These are phyloP conservation scores for Eulithis testata DNA, from an alignment of 2,888 invertebrate genomes.

Conservation along the genomic window DNA sequence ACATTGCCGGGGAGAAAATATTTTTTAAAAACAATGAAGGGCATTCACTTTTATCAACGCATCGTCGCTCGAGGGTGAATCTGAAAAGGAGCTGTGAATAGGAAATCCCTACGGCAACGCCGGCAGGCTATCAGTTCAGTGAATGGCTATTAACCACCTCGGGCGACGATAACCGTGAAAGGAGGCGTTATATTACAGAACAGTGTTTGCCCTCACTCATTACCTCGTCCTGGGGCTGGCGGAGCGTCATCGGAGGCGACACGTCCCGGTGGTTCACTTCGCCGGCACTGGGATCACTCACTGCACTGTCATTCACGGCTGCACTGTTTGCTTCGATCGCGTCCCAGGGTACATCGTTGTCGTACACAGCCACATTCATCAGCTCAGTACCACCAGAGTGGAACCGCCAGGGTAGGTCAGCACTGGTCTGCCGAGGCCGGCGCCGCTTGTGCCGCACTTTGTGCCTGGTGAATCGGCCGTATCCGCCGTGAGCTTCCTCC, in stretches of 20 bases:
- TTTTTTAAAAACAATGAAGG: constrained; percentile 78
- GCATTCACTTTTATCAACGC: constrained; percentile 80
- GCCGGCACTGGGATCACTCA: constrained; percentile 75
- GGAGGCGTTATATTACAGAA: constrained; percentile 58
- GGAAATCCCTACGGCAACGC: constrained; percentile 65
- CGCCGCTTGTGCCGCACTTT: constrained; percentile 79
- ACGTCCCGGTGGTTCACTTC: constrained; percentile 68
- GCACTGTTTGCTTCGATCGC: constrained; percentile 67
- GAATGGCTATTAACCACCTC: constrained; percentile 80
- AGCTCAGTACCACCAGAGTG: constrained; percentile 80
- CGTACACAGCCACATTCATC: constrained; percentile 81
- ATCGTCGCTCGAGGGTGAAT: constrained; percentile 71
- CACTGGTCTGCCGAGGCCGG: constrained; percentile 69
- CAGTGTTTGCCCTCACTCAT: constrained; percentile 69
- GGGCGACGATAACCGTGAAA: constrained; percentile 80
- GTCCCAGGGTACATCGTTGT: constrained; percentile 82
- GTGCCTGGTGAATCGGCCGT: constrained; percentile 72
- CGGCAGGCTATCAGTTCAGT: constrained; percentile 72
- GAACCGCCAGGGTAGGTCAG: constrained; percentile 81
- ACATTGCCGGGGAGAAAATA: constrained; percentile 69
- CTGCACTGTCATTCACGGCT: constrained; percentile 71
- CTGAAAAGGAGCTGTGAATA: constrained; percentile 73
- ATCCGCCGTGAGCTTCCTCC: constrained; percentile 68
- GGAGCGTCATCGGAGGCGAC: constrained; percentile 74
- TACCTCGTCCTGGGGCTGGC: constrained; percentile 76